A percentile compares a stretch with the other conserved stretches of the same genome.
Conservation (phyloP, 2,888 invertebrate species). For the Drosophila mayaguana region DNA sequence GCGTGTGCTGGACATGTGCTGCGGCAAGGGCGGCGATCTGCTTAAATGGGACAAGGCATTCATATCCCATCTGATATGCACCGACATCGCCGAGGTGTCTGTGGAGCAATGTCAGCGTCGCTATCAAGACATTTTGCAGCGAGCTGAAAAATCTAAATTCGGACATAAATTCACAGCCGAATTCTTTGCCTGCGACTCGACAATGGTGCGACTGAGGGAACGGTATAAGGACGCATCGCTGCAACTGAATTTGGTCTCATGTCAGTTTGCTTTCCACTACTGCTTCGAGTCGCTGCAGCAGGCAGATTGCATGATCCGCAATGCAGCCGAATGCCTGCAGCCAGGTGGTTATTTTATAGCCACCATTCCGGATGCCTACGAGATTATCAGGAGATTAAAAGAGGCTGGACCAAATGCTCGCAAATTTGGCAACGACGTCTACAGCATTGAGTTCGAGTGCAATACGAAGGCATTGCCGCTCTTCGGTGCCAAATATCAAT, state of each 20-base stretch:
- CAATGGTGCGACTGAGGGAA: constrained; percentile 92
- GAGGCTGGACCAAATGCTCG: constrained; percentile 85
- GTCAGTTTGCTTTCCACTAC: constrained; percentile 99
- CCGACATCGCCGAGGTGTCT: constrained; percentile 97
- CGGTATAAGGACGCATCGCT: constrained; percentile 92
- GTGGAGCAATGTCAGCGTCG: constrained; percentile 95
- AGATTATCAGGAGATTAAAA: constrained; percentile 92
- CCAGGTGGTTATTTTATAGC: constrained; percentile 98
- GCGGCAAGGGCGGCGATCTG: constrained; percentile 99
- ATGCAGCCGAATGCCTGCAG: constrained; percentile 95
- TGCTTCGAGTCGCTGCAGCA: constrained; percentile 95
- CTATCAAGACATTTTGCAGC: constrained; percentile 89
- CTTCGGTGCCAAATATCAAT: constrained; percentile 98
- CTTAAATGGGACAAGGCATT: constrained; percentile 96
- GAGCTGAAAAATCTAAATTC: constrained; percentile 75
- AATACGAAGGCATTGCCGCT: constrained; percentile 90
- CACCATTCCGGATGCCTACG: constrained; percentile 97
- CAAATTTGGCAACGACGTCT: constrained; percentile 92
- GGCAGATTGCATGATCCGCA: constrained; percentile 96
- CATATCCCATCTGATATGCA: constrained; percentile 93
- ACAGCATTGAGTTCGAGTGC: constrained; percentile 90
- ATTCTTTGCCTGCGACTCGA: constrained; percentile 96
- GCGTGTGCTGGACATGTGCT: constrained; percentile 96
- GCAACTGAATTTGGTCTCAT: constrained; percentile 95
- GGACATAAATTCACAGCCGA: constrained; percentile 92